phyloP scores from a whole-genome alignment of 2,797 vertebrate genomes.

The Karalla daura region DNA sequence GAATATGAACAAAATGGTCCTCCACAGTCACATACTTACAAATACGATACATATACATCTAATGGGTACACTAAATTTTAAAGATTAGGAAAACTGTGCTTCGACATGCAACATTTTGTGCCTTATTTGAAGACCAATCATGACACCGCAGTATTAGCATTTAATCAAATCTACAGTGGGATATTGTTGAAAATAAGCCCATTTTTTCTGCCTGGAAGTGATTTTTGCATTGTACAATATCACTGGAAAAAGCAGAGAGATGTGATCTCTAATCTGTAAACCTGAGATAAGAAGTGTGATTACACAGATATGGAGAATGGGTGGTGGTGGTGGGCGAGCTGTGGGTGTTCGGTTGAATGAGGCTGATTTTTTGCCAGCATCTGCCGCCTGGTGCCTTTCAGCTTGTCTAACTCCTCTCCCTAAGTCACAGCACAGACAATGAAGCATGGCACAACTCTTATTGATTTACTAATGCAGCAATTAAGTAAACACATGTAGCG shows the following conservation, averaged over 20 bases:
- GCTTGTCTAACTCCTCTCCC: constrained; percentile 13
- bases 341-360: neutral
- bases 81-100: neutral
- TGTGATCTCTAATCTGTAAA: neutral
- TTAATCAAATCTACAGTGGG: neutral
- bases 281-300: neutral
- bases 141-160: neutral
- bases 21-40: neutral
- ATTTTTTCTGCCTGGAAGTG: neutral
- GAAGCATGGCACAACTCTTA: constrained; percentile 55
- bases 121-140: neutral
- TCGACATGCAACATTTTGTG: neutral
- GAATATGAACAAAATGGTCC: neutral
- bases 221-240: neutral
- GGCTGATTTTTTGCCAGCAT: neutral
- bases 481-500: constrained; percentile 59
- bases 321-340: neutral
- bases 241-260: neutral
- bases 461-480: constrained; percentile 67
- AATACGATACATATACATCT: neutral
- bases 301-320: neutral
- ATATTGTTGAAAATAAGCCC: neutral
- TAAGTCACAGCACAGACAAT: constrained; percentile 55
- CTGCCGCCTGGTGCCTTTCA: constrained; percentile 5
- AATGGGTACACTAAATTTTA: neutral